phyloP scores from a whole-genome alignment of 2,113 vertebrate species.

The Microtus oregoni region DNA sequence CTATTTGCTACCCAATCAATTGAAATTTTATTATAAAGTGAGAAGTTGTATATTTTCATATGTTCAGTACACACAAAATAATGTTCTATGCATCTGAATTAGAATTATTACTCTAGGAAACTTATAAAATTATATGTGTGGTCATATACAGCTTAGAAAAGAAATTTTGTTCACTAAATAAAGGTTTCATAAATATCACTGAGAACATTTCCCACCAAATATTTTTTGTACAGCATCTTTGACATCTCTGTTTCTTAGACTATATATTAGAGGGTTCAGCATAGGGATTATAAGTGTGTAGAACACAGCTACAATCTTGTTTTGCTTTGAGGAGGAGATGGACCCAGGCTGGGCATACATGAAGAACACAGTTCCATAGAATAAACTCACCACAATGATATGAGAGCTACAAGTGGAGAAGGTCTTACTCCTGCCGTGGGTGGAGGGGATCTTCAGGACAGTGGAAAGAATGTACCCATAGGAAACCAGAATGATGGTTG shows the following conservation, averaged over 20 bases:
- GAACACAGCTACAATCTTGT: slow-evolving; percentile 75
- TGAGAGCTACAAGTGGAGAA: slow-evolving; percentile 86
- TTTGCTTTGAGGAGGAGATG: slow-evolving; percentile 66
- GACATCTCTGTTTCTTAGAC: slow-evolving; percentile 79
- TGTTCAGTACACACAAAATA: not conserved
- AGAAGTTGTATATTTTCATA: not conserved
- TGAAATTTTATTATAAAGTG: not conserved
- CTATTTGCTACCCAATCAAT: slow-evolving; percentile 26
- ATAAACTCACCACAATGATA: slow-evolving; percentile 81
- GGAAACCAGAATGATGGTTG: slow-evolving; percentile 77
- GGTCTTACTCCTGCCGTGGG: slow-evolving; percentile 75
- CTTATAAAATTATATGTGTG: not conserved
- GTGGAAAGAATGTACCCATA: slow-evolving; percentile 80
- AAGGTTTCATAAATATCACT: not conserved
- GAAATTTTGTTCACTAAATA: not conserved
- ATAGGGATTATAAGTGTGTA: slow-evolving; percentile 80
- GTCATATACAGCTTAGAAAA: not conserved
- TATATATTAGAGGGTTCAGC: slow-evolving; percentile 84
- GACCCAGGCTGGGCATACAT: slow-evolving; percentile 81
- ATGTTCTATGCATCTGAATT: not conserved
- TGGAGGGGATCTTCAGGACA: slow-evolving; percentile 78
- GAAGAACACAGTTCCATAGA: slow-evolving; percentile 83
- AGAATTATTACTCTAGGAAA: slow-evolving; percentile 34
- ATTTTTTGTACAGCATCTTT: slow-evolving; percentile 75
- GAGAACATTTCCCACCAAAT: slow-evolving; percentile 50